These are phyloP conservation scores for Poeciliopsis paucimaculata DNA, from an alignment of 2,797 vertebrate genomes.

Conservation along the genomic window DNA sequence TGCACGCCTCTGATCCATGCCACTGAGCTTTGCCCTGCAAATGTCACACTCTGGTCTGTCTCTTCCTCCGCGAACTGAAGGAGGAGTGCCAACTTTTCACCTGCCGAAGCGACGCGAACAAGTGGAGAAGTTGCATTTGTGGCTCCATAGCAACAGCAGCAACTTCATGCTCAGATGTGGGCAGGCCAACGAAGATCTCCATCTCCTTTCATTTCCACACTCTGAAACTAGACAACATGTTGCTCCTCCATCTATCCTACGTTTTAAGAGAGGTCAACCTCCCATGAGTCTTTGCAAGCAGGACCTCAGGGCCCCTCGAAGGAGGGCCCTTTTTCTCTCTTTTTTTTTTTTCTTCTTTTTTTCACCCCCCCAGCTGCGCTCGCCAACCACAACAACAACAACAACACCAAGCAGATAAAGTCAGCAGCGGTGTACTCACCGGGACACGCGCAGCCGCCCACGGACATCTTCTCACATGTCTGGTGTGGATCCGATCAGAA, in stretches of 20 bases:
- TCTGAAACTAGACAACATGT: slow-evolving; percentile 29
- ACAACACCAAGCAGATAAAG: slow-evolving; percentile 57
- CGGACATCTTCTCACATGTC: slow-evolving; percentile 98
- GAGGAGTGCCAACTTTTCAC: slow-evolving; percentile 20
- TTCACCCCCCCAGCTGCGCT: slow-evolving; percentile 63
- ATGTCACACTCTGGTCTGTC: slow-evolving; percentile 56
- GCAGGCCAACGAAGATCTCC: slow-evolving; percentile 23
- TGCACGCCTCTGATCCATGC: slow-evolving; percentile 51
- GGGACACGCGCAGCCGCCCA: slow-evolving; percentile 95
- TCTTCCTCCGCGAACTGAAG: neutral
- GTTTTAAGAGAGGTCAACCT: slow-evolving; percentile 64
- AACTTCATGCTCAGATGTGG: slow-evolving; percentile 59
- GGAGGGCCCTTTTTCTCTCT: slow-evolving; percentile 44
- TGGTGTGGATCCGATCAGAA: slow-evolving; percentile 85
- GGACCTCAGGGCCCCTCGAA: slow-evolving; percentile 52
- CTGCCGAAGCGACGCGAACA: slow-evolving; percentile 28
- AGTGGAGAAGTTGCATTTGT: slow-evolving; percentile 49
- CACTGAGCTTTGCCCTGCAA: slow-evolving; percentile 71
- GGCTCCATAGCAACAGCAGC: slow-evolving; percentile 56
- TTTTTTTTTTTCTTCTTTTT: slow-evolving; percentile 2
- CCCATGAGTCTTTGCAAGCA: slow-evolving; percentile 80
- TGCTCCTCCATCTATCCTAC: slow-evolving; percentile 46
- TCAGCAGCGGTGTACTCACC: slow-evolving; percentile 82
- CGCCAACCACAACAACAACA: slow-evolving; percentile 47
- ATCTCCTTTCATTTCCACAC: slow-evolving; percentile 8